Base-by-base conservation (phyloP, 2,113 vertebrate species). In the Brachypodius melanocephalos region DNA sequence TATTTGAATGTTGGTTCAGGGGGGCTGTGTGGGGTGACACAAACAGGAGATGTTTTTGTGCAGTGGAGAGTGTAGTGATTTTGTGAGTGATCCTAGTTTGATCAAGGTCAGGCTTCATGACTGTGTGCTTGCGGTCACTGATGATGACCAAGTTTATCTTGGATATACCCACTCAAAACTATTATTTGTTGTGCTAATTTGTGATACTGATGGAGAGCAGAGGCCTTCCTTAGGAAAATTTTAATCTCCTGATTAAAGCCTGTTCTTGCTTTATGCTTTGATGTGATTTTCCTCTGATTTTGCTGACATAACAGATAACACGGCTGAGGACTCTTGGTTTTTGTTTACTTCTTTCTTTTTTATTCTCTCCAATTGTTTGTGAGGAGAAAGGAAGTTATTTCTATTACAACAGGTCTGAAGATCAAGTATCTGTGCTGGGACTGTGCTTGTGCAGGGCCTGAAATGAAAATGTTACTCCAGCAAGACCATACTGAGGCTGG, bases 31-130 rank as follows among this genome's bases (percentile, higher is more conserved):
- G 17, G 48, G 24, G 48, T 49, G 48, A 14, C 48, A 49, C 48
- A 49, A 49, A 54, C 49, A 57, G 5, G 9, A n/a, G 49, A 22
- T n/a, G 61, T 10, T 78, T 78, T 69, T 32, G 28, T 46, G 73
- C 32, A 6, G 38, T 14, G 42, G 19, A 0, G 58, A 22, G 2
- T 15, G 52, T 5, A 15, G 55, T 34, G 55, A 2, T 36, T 42
- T 36, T 31, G 36, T 28, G 55, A 6, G 3, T 32, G 22, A 17
- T 1, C 31, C 17, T 1, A 26, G 51, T 43, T 43, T 43, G 58
- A 15, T 49, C 3, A 1, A 58, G 25, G 13, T 34, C 25, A 17
- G 59, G n/a, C 14, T 59, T 65, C 32, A 38, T 0, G 4, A 4
- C 3, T 80, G 34, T 7, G 52, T 31, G 29, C 29, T 54, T 31